These are phyloP conservation scores for Eupeodes latifasciatus DNA, from an alignment of 2,888 invertebrate species.

Conservation along the genomic window DNA sequence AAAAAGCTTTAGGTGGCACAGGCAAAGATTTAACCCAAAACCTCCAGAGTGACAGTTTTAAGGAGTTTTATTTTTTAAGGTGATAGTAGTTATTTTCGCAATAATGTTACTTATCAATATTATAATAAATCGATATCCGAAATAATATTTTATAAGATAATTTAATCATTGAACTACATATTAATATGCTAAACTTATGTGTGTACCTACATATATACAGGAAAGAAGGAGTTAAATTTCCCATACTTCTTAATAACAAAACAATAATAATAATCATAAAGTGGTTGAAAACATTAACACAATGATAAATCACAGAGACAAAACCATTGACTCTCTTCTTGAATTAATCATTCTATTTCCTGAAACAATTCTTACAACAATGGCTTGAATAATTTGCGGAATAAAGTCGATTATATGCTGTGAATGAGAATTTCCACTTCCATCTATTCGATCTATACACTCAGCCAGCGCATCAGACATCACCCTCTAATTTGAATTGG, in stretches of 20 bases:
- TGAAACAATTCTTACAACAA: conserved; percentile 71
- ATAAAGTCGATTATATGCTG: conserved; percentile 74
- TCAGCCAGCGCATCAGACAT: conserved; percentile 24
- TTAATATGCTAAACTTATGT: neutral
- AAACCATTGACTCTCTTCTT: conserved; percentile 38
- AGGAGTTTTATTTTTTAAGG: too few species aligned
- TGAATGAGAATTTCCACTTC: conserved; percentile 58
- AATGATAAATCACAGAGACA: conserved; percentile 49
- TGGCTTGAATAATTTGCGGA: conserved; percentile 77
- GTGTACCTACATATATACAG: neutral
- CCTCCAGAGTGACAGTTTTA: too few species aligned
- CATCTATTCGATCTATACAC: conserved; percentile 21
- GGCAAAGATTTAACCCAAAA: too few species aligned
- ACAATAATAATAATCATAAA: conserved; percentile 37
- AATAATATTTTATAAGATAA: too few species aligned
- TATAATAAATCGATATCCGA: too few species aligned
- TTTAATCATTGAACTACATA: too few species aligned
- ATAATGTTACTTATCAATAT: too few species aligned
- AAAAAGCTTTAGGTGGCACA: too few species aligned
- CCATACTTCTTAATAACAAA: neutral
- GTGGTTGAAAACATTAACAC: conserved; percentile 41
- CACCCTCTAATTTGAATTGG: conserved; percentile 35
- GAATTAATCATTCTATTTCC: conserved; percentile 75
- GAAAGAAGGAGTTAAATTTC: neutral
- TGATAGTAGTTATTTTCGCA: too few species aligned